Conservation (phyloP, 1,140 invertebrate genomes). For the Diabrotica virgifera region DNA sequence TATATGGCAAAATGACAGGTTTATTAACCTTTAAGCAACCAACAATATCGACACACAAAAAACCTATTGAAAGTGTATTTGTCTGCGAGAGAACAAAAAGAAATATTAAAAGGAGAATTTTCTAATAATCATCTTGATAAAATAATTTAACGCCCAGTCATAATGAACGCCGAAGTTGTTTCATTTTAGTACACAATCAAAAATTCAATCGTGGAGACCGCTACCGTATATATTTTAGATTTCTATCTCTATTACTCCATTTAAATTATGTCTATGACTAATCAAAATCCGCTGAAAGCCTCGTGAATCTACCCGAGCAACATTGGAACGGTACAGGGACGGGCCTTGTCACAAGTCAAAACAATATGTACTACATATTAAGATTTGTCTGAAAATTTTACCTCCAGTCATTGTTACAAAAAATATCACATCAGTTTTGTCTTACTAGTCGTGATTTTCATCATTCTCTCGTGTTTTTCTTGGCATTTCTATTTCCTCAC, state of each 20-base stretch:
- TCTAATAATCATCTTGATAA: conserved; percentile 25
- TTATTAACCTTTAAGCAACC: too few species aligned
- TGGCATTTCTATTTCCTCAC: too few species aligned
- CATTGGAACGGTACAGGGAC: not conserved
- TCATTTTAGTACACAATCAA: conserved; percentile 42
- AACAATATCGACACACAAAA: too few species aligned
- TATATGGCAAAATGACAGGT: too few species aligned
- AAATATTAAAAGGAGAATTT: conserved; percentile 16
- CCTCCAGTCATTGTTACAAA: too few species aligned
- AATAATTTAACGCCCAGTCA: conserved; percentile 40
- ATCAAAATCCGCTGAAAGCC: conserved; percentile 46
- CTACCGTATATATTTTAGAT: conserved; percentile 45
- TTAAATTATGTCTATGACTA: conserved; percentile 48
- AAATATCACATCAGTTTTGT: too few species aligned
- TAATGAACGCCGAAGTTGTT: conserved; percentile 39
- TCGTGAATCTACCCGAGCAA: conserved; percentile 24
- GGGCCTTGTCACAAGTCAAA: too few species aligned
- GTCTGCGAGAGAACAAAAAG: not conserved
- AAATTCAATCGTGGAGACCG: conserved; percentile 37
- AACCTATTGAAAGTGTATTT: too few species aligned
- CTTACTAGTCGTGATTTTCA: too few species aligned
- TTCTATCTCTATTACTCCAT: conserved; percentile 44
- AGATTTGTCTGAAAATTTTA: too few species aligned
- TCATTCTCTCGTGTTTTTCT: too few species aligned
- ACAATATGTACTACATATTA: too few species aligned